Base-by-base conservation (phyloP, 2,888 invertebrate species). In the Habroteleia sp. region DNA sequence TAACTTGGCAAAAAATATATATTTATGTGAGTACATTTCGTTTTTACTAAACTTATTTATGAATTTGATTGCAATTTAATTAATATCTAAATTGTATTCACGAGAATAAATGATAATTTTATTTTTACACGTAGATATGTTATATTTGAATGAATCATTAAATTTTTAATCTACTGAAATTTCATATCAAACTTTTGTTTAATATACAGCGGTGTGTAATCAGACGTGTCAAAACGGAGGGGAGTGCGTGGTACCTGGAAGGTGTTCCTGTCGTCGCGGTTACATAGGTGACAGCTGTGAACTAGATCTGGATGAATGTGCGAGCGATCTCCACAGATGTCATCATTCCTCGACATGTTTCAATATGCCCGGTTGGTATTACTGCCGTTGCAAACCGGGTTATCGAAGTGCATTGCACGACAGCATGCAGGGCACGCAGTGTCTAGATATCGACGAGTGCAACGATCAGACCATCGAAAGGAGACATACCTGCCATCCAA, bases 321-420 rank as follows among this genome's bases (percentile, higher is more conserved):
- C 91, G 10, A 90, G 92, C 78, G 92, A 92, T 76, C 90, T 92
- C 56, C 92, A 93, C 83, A 91, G 92, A 72, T 96, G 96, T 89
- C 93, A 93, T 79, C 91, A 92, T 79, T 92, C 94, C 80, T 94
- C 96, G 50, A 90, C 91, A 56, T 96, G 96, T 89, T 92, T 95
- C 89, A 96, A 96, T 89, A 94, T 94, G 91, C 95, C 95, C 35
- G 96, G 96, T 80, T 96, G 95, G 92, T 96, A 95, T 90, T 94
- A 95, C 89, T 97, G 97, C 89, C 93, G 94, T 81, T 96, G 96
- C 89, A 92, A 93, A 79, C 91, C 92, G 63, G 96, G 96, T 2
- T 96, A 94, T 89, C 91, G 92, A 11, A 91, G 92, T 69, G 91
- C 91, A 33, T 87, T 90, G 39, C 89, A 90, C 78, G 91, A 91